Base-by-base conservation (phyloP, 2,797 vertebrate species). In the Hoplostethus mediterraneus region DNA sequence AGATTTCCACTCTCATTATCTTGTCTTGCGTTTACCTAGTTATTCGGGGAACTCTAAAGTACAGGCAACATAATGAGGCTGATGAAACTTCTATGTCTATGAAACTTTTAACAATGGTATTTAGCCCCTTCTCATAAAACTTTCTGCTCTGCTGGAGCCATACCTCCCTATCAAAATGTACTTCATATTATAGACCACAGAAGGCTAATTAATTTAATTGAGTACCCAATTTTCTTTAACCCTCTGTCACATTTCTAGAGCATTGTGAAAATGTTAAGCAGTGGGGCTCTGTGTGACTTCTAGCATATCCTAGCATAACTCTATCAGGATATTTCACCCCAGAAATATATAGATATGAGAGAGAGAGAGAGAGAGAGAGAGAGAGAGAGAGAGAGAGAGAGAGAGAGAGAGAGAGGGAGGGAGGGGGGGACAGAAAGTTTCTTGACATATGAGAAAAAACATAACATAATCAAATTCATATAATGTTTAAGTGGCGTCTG, bases 101-200 rank as follows among this genome's bases (percentile, higher is more conserved):
- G 21, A 31, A 65, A 65, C 63, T 54, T 65, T 55, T 44, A 65
- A 65, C 5, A 49, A 65, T 54, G 14, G 3, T n/a, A 40, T 28
- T 64, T 60, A 7, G 16, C 25, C 8, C 10, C 7, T 55, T 28
- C 7, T 25, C 14, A 49, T 30, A 6, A 11, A 36, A 11, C 12
- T 14, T 42, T 25, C 0, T 14, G 4, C 6, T 40, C 36, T 21
- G 9, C 36, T 61, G 8, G 5, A 52, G 17, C 6, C 6, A 9
- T 21, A 9, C 0, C 45, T 16, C 16, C 7, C 3, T 16, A 16
- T 16, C 17, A 52, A 9, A 52, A 21, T 16, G 11, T 25, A 21
- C 47, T 48, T 48, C 1, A 0, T 16, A 6, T 48, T 21, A 9
- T 51, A 17, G 17, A 7, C 48, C 7, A 7, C 1, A 21, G 4